Base-by-base conservation (phyloP, 1,140 invertebrate species). In the Spodoptera litura region DNA sequence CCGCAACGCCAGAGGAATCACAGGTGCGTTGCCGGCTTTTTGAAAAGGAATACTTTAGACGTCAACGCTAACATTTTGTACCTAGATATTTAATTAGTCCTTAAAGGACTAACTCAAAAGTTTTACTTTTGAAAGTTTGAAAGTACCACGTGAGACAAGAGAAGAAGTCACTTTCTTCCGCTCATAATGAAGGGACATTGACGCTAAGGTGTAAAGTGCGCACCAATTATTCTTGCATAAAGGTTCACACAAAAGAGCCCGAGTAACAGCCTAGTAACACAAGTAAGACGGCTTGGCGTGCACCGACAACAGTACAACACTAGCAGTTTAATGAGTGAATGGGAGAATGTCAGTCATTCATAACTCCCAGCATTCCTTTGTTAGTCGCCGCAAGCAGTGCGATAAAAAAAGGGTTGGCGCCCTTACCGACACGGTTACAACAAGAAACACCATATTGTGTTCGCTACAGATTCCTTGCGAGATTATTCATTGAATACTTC, bases 301-400 rank as follows among this genome's bases (percentile, higher is more conserved):
- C 61, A 64, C 15, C 44, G 72, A 44, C 77, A 73, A 79, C 66
- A 61, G 78, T 68, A 76, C 73, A 53, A 52, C 15, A 3, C 25
- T 20, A 12, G 9, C 8, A 8, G 9, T 31, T 13, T 31, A 44
- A 66, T 84, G 38, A 6, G 82, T 89, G 88, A 89, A 89, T 88
- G 85, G 66, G 85, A 88, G 82, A 86, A 88, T 83, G 81, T 81
- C 61, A 83, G 82, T 89, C 87, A 89, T 88, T 90, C 85, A 89
- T 82, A 84, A 85, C 70, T 80, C 84, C 77, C 82, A 77, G 80
- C 83, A 62, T 85, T 78, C 86, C 87, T 89, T 90, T 91, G 85
- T 89, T 83, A 81, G 77, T 78, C 70, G 82, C 86, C 81, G 81
- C 83, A 77, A 82, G 86, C 55, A 53, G 49, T 31, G 13, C 25